Conservation (phyloP, 2,888 invertebrate genomes). For the Meteorus cinctellus region DNA sequence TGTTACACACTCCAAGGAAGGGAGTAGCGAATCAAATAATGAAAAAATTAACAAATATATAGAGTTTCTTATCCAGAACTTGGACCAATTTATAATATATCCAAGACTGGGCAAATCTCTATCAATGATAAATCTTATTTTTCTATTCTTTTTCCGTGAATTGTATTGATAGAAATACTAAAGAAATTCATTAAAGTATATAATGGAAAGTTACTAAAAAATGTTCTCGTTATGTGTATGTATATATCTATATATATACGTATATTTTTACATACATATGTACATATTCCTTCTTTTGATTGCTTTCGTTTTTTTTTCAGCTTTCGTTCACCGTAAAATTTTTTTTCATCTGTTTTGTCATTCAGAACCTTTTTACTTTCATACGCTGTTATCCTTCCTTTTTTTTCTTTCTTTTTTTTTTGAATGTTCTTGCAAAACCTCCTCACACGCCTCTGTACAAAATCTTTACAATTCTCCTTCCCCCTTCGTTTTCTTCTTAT, state of each 20-base stretch:
- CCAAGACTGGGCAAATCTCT: conserved; percentile 38
- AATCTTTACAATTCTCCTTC: background rate
- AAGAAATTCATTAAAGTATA: conserved; percentile 7
- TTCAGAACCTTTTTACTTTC: conserved; percentile 22
- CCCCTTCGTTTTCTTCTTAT: background rate
- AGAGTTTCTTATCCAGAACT: conserved; percentile 29
- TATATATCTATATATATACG: background rate
- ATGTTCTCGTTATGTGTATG: background rate
- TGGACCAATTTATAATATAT: conserved; percentile 44
- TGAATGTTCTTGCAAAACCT: conserved; percentile 1
- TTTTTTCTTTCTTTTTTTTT: background rate
- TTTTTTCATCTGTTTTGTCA: background rate
- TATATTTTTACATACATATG: background rate
- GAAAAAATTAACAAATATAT: background rate
- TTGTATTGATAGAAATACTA: background rate
- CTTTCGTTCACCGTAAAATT: background rate
- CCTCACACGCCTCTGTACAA: conserved; percentile 8
- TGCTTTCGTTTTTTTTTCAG: conserved; percentile 10
- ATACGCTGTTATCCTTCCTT: background rate
- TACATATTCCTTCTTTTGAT: background rate
- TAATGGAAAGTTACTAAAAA: conserved; percentile 13
- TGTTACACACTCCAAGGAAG: conserved; percentile 18
- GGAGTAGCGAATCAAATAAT: conserved; percentile 14
- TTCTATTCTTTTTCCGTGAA: background rate
- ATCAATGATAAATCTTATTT: background rate